Base-by-base conservation (phyloP, 2,888 invertebrate genomes). In the Ophioninae sp. region DNA sequence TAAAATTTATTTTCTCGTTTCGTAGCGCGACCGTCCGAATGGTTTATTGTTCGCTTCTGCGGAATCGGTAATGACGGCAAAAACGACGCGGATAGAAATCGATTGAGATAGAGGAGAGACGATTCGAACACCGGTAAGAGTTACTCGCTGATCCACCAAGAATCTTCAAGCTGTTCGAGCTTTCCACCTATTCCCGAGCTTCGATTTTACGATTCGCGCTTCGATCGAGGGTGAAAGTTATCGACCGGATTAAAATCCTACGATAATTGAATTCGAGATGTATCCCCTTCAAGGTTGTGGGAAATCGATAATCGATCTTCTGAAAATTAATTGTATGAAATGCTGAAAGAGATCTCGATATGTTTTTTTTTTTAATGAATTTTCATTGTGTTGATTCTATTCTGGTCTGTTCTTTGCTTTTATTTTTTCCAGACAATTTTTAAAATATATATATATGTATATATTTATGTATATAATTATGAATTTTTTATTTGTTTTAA, bases 41-140 rank as follows among this genome's bases (percentile, higher is more conserved):
- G 30, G 61, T 81, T 81, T 79, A 81, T 84, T 78, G 78, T 81
- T 62, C 44, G 69, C 65, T 76, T 44, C 74, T 8, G 76, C 67
- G 69, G 76, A 74, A 82, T 83, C 75, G 81, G 74, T 61, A 79
- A 79, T 81, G 78, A 68, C 77, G 56, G 10, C 44, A 44, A 44
- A 44, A 30, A 20, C 41, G 59, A 72, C 61, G 59, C 72, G 13
- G 23, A 65, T 72, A 65, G 72, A 68, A 83, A 83, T 67, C 23
- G n/a, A 62, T 72, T 50, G 59, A 65, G 50, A 78, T 64, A 62
- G 39, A 64, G 21, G 50, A 20, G 67, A 82, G 64, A 81, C 70
- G 78, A 13, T 50, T 17, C 13, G 50, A 50, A 6, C 6, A 50
- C 50, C 30, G 30, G 30, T 13, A 13, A 13, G 50, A 50, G 50